These are phyloP conservation scores for Cherax destructor DNA, from an alignment of 1,140 invertebrate species.

Conservation along the genomic window DNA sequence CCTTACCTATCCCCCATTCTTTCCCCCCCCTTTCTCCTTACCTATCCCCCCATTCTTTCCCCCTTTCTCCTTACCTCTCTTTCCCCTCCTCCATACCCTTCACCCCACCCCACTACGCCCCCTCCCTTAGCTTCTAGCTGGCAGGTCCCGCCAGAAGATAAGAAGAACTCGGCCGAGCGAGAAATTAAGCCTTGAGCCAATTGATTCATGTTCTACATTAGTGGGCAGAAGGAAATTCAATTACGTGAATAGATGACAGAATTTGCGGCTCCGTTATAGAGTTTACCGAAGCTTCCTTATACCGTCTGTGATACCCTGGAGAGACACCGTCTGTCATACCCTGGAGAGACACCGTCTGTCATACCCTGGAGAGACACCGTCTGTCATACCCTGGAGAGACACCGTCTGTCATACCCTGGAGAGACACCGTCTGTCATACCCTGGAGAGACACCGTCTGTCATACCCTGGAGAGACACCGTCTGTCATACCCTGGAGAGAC, in stretches of 20 bases:
- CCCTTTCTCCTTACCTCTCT: neutral
- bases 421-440: neutral
- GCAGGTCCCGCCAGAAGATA: slow-evolving; percentile 1
- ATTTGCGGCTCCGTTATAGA: neutral
- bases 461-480: neutral
- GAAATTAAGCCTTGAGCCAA: slow-evolving; percentile 14
- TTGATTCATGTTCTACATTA: slow-evolving; percentile 8
- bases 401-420: neutral
- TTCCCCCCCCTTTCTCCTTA: too few species aligned
- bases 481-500: neutral
- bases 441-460: neutral
- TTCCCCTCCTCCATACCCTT: neutral
- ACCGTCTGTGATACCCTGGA: neutral
- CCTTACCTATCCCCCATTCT: too few species aligned
- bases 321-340: neutral
- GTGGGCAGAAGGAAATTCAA: neutral
- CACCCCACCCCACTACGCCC: neutral
- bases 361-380: neutral
- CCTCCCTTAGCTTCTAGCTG: neutral
- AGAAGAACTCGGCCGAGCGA: slow-evolving; percentile 3
- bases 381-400: too few species aligned
- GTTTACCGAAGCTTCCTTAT: neutral
- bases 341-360: neutral
- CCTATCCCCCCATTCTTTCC: too few species aligned
- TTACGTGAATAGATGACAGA: slow-evolving; percentile 19